Conservation (phyloP, 2,888 invertebrate species). For the Malthinus flaveolus region DNA sequence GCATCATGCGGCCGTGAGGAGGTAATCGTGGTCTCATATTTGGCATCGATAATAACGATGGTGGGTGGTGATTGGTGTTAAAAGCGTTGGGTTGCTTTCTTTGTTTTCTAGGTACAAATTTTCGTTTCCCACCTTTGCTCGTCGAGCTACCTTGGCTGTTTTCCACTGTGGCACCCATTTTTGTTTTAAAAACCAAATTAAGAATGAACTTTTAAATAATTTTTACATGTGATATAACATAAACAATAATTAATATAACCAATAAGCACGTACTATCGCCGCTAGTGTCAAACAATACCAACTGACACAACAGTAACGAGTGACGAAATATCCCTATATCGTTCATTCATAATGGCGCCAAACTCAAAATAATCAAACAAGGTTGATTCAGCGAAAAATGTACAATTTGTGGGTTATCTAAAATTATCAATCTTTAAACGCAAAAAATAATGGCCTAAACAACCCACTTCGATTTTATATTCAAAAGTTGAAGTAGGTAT, state of each 20-base stretch:
- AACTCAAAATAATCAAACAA: too few relatives aligned
- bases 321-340: too few relatives aligned
- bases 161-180: constrained; percentile 36
- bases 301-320: too few relatives aligned
- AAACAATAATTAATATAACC: not conserved
- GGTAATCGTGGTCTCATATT: constrained; percentile 43
- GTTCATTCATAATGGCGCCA: too few relatives aligned
- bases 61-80: constrained; percentile 34
- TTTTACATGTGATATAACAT: constrained; percentile 1
- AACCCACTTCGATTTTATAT: too few relatives aligned
- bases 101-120: constrained; percentile 23
- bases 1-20: constrained; percentile 36
- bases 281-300: too few relatives aligned
- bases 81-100: constrained; percentile 37
- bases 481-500: too few relatives aligned
- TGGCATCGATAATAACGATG: constrained; percentile 34
- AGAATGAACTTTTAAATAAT: not conserved
- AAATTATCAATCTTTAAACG: too few relatives aligned
- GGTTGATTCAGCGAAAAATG: too few relatives aligned
- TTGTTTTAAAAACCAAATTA: not conserved
- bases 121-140: constrained; percentile 29
- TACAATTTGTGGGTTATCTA: too few relatives aligned
- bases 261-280: too few relatives aligned
- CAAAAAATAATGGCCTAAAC: too few relatives aligned
- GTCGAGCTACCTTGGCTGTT: constrained; percentile 19